A percentile compares a stretch with the other conserved stretches of the same genome.
Conservation (phyloP, 2,888 invertebrate genomes). For the Baccha elongata region DNA sequence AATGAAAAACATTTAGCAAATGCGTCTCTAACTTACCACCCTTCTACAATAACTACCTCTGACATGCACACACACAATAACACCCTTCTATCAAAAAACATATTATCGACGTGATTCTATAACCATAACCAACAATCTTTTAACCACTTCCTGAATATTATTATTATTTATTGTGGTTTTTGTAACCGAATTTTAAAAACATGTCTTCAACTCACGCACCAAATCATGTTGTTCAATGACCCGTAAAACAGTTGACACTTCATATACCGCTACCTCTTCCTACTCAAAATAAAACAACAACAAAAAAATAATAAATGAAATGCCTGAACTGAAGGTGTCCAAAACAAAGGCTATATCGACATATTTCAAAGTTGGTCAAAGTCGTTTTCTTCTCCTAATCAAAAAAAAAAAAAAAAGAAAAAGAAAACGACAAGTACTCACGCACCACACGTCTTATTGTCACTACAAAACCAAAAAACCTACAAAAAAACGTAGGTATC, state of each 20-base stretch:
- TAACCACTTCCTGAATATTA: constrained; percentile 44
- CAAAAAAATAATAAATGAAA: constrained; percentile 22
- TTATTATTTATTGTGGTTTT: background rate
- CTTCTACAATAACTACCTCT: no score
- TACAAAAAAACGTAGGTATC: background rate
- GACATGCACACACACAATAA: no score
- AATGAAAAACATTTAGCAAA: no score
- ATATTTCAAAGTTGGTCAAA: constrained; percentile 63
- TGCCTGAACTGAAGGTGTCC: constrained; percentile 43
- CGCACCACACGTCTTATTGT: constrained; percentile 55
- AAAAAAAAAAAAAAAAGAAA: constrained; percentile 1
- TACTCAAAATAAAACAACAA: background rate
- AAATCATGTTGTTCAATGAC: constrained; percentile 60
- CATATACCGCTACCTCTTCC: constrained; percentile 52
- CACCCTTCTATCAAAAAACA: no score
- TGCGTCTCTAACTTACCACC: no score
- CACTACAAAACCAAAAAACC: constrained; percentile 9
- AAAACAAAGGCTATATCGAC: constrained; percentile 37
- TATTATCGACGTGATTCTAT: no score
- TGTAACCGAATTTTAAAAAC: constrained; percentile 9
- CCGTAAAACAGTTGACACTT: constrained; percentile 58
- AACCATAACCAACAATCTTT: no score
- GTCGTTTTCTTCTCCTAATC: constrained; percentile 35
- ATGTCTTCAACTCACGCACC: constrained; percentile 48
- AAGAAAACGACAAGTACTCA: constrained; percentile 26